Evolutionary conservation across 1,140 invertebrate genomes (phyloP).

Genomic region (Mya arenaria): DNA sequence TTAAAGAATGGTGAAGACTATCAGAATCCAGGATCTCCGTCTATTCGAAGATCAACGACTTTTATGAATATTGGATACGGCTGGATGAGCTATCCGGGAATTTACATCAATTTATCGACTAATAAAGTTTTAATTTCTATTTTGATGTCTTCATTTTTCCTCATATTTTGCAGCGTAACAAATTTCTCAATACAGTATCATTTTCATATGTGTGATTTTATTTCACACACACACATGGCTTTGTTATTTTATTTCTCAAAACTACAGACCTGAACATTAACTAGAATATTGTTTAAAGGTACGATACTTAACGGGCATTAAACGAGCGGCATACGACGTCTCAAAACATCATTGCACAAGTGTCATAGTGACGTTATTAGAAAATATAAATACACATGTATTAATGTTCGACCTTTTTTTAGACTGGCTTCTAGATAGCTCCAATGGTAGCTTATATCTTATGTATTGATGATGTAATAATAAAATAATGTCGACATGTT

Average conservation of each 20-base stretch:
- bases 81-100: neutral
- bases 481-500: too few species aligned
- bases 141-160: neutral
- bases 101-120: neutral
- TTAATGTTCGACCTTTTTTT: too few species aligned
- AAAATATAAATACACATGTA: too few species aligned
- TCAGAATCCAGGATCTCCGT: neutral
- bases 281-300: neutral
- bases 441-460: too few species aligned
- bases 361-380: too few species aligned
- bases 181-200: neutral
- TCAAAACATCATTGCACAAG: too few species aligned
- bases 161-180: neutral
- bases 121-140: neutral
- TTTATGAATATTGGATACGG: neutral
- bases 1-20: neutral
- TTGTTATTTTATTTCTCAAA: neutral
- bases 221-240: neutral
- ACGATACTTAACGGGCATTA: neutral
- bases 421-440: too few species aligned
- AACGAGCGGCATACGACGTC: too few species aligned
- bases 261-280: neutral
- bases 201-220: neutral
- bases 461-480: too few species aligned
- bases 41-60: neutral